phyloP scores from a whole-genome alignment of 2,797 vertebrate species.

The Choloepus didactylus region DNA sequence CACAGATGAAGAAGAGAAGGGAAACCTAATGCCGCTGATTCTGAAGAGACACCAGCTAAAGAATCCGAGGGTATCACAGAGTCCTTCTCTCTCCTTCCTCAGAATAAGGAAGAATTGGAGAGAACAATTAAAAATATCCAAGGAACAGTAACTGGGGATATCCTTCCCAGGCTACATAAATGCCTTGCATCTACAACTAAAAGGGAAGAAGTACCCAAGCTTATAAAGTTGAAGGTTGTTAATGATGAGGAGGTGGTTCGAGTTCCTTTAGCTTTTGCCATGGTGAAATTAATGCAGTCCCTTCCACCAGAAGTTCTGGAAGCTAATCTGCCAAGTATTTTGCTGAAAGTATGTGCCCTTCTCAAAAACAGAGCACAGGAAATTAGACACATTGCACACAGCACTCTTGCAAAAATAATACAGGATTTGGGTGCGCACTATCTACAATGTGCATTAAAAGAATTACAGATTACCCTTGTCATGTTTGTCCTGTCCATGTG shows the following conservation, averaged over 20 bases:
- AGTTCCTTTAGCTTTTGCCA: constrained; percentile 96
- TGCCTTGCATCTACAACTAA: constrained; percentile 96
- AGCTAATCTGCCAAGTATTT: constrained; percentile 93
- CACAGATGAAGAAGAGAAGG: constrained; percentile 82
- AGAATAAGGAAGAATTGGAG: constrained; percentile 92
- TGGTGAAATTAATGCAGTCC: constrained; percentile 97
- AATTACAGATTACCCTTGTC: constrained; percentile 92
- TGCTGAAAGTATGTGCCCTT: constrained; percentile 95
- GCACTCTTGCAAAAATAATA: constrained; percentile 95
- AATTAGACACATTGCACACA: constrained; percentile 95
- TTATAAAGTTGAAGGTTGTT: constrained; percentile 94
- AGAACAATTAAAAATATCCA: constrained; percentile 92
- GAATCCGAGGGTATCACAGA: constrained; percentile 64
- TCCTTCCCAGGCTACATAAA: constrained; percentile 96
- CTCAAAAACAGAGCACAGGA: constrained; percentile 97
- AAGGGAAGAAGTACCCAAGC: constrained; percentile 97
- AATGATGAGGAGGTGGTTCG: constrained; percentile 96
- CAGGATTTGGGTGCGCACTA: constrained; percentile 94
- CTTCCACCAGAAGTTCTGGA: constrained; percentile 95
- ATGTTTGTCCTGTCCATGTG: constrained; percentile 90
- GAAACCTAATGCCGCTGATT: neutral
- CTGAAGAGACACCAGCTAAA: constrained; percentile 23
- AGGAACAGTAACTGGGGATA: constrained; percentile 90
- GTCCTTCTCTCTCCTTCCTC: constrained; percentile 90
- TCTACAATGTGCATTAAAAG: constrained; percentile 95